Base-by-base conservation (phyloP, 2,797 vertebrate species). In the Cyclura pinguis region DNA sequence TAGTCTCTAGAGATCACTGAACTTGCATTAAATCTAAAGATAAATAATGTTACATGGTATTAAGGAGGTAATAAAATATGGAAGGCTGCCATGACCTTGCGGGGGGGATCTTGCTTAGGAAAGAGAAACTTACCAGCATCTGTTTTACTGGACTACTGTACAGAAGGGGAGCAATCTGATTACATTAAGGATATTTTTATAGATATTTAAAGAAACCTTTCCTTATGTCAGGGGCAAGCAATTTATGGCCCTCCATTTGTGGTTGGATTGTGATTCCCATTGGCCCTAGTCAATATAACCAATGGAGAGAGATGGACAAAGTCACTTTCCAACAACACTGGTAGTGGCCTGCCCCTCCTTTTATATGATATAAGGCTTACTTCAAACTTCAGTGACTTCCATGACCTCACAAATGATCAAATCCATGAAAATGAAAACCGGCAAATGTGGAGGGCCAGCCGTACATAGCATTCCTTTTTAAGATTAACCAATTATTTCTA, bases 1-100 rank as follows among this genome's bases (percentile, higher is more conserved):
- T 88, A 62, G 29, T 93, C 90, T 90, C 76, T 72, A 84, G 84
- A 91, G 2, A 4, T 77, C 93, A 90, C 80, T 84, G 90, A 90
- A 76, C 32, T 92, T 85, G 72, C 27, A 10, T 93, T 93, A 77
- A 91, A 86, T 73, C 84, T 76, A 27, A 84, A 90, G 80, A 59
- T 93, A 73, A 87, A 93, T 88, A 91, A 80, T 59, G 80, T 83
- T 81, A 47, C 57, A 62, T 62, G 6, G 0, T 84, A 77, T 83
- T 89, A 92, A 90, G 92, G 88, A 82, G 0, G 12, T 0, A 0
- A 18, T 84, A 73, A 27, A 80, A 55, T 0, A 0, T 76, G 57
- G 62, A 57, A 91, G 38, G 73, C 57, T 80, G 50, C 62, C 59
- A 52, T 20, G 74, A 42, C 32, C 42, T 92, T 93, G 78, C 76